phyloP scores from a whole-genome alignment of 1,140 invertebrate species.

The Meloidogyne chitwoodi region DNA sequence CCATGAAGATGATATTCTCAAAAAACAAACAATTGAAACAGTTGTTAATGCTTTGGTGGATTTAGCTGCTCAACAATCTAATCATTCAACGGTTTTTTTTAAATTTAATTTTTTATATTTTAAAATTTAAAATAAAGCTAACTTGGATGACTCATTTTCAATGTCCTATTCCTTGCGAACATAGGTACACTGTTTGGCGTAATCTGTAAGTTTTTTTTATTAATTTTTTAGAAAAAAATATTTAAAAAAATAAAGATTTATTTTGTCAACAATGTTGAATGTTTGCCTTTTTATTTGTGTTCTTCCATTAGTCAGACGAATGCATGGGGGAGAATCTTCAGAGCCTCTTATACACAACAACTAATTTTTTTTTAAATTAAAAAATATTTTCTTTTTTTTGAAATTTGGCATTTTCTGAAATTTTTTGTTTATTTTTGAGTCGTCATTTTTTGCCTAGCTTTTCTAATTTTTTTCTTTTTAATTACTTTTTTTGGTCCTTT shows the following conservation, averaged over 20 bases:
- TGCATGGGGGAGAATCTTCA: conserved; percentile 21
- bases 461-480: not conserved
- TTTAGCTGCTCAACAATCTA: conserved; percentile 31
- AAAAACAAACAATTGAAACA: conserved; percentile 18
- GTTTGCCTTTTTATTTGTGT: conserved; percentile 36
- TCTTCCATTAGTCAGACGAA: conserved; percentile 31
- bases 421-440: no score
- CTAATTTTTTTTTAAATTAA: not conserved
- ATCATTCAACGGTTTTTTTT: conserved; percentile 34
- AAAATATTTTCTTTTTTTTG: no score
- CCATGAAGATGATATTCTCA: conserved; percentile 38
- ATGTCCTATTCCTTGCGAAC: conserved; percentile 44
- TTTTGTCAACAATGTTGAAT: conserved; percentile 37
- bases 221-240: not conserved
- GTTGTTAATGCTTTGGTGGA: conserved; percentile 36
- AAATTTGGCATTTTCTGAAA: no score
- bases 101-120: not conserved
- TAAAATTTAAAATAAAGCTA: not conserved
- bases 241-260: conserved; percentile 5
- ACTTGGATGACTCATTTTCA: conserved; percentile 38
- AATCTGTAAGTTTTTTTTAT: conserved; percentile 29
- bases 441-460: not conserved
- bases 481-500: not conserved
- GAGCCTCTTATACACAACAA: conserved; percentile 24
- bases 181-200: conserved; percentile 40